Conservation (phyloP, 2,797 vertebrate species). For the Crenuchus spilurus region DNA sequence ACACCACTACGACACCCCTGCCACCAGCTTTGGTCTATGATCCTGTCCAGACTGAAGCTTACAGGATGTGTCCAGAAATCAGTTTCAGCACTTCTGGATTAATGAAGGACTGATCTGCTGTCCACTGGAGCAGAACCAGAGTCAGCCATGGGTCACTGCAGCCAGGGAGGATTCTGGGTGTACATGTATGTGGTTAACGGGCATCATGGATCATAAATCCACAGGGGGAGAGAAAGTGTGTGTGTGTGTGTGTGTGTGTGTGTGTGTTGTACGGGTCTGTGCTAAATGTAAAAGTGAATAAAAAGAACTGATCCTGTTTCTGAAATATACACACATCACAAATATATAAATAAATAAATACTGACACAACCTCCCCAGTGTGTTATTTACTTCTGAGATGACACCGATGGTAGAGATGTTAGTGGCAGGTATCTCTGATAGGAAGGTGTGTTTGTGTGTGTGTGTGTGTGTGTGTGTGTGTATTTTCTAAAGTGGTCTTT, state of each 20-base stretch:
- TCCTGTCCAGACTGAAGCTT: background rate
- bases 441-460: background rate
- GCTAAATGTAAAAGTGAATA: too few species aligned
- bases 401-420: too few species aligned
- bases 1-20: too few species aligned
- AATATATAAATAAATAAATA: too few species aligned
- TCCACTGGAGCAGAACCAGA: constrained; percentile 69
- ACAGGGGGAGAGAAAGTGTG: background rate
- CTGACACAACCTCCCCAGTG: too few species aligned
- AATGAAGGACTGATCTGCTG: constrained; percentile 70
- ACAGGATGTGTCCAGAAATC: background rate
- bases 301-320: too few species aligned
- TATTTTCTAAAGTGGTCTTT: too few species aligned
- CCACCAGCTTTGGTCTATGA: constrained; percentile 28
- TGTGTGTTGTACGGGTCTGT: too few species aligned
- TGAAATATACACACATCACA: too few species aligned
- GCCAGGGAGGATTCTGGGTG: constrained; percentile 49
- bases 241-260: background rate
- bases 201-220: constrained; percentile 22
- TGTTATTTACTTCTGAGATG: too few species aligned
- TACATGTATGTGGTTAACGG: constrained; percentile 23
- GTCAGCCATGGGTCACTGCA: constrained; percentile 60
- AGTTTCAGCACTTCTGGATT: constrained; percentile 76
- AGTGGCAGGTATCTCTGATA: too few species aligned
- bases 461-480: constrained; percentile 1